A percentile compares a stretch with the other conserved stretches of the same genome.
Evolutionary conservation across 2,797 vertebrate genomes (phyloP).

Genomic region (Propithecus deckenii): DNA sequence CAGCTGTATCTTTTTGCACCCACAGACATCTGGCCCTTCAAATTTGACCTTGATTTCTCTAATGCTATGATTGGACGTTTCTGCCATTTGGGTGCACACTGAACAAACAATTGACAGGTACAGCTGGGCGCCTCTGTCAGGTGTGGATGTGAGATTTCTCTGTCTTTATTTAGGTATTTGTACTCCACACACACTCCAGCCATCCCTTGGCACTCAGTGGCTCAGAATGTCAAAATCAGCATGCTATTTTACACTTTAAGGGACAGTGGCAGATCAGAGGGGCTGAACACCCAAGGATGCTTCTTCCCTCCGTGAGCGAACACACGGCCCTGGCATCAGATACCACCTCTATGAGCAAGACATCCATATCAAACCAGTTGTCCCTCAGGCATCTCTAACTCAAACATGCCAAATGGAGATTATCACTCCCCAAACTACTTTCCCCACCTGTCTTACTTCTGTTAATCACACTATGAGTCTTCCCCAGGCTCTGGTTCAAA

Average conservation of each 20-base stretch:
- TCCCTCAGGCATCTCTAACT: not conserved
- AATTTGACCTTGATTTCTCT: not conserved
- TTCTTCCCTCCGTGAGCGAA: not conserved
- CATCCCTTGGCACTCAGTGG: not conserved
- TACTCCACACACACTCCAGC: not conserved
- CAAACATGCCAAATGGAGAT: not conserved
- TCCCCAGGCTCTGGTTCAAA: not conserved
- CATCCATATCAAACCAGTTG: not conserved
- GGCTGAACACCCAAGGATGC: not conserved
- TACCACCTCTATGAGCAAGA: not conserved
- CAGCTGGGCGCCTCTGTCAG: not conserved
- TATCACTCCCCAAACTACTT: not conserved
- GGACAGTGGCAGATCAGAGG: not conserved
- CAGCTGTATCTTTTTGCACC: not conserved
- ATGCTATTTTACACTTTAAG: not conserved
- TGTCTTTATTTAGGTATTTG: constrained; percentile 8
- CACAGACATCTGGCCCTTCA: not conserved
- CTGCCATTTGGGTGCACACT: not conserved
- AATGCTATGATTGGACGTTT: not conserved
- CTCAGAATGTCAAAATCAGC: not conserved
- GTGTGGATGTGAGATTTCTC: not conserved
- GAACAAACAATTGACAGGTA: not conserved
- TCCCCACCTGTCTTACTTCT: not conserved
- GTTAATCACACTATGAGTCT: not conserved
- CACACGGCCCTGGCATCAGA: not conserved